phyloP scores from a whole-genome alignment of 2,797 vertebrate species.

The Neosilurus hyrtlii region DNA sequence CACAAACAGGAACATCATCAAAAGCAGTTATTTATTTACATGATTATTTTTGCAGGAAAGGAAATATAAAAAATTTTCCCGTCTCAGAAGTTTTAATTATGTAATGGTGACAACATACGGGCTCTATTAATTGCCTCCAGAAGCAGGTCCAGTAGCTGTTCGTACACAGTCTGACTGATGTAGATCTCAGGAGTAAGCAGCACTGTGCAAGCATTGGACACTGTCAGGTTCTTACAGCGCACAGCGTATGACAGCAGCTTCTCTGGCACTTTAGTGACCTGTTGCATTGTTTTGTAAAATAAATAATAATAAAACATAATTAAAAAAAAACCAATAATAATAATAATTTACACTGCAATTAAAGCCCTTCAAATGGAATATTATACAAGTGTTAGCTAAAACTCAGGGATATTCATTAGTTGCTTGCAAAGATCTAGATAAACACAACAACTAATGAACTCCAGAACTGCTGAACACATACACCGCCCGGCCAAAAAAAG shows the following conservation, averaged over 20 bases:
- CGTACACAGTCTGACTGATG: constrained; percentile 85
- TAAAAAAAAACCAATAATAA: too few relatives aligned
- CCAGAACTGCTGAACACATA: background rate
- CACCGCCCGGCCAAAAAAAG: too few relatives aligned
- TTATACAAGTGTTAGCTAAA: background rate
- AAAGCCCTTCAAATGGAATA: background rate
- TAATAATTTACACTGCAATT: background rate
- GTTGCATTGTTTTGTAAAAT: constrained; percentile 28
- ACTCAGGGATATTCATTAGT: background rate
- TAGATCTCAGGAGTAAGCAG: constrained; percentile 97
- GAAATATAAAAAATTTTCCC: background rate
- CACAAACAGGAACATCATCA: background rate
- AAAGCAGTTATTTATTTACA: background rate
- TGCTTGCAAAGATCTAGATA: background rate
- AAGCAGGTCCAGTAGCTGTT: constrained; percentile 92
- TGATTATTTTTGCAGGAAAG: background rate
- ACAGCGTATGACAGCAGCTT: constrained; percentile 88
- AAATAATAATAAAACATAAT: too few relatives aligned
- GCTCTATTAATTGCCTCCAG: constrained; percentile 82
- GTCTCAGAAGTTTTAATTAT: background rate
- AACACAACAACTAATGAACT: background rate
- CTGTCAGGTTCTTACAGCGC: constrained; percentile 86
- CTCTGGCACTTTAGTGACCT: constrained; percentile 97
- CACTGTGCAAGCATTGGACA: constrained; percentile 87
- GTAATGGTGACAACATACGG: constrained; percentile 76